Evolutionary conservation across 1,140 invertebrate genomes (phyloP).

Genomic region (Drosophila prosaltans): DNA sequence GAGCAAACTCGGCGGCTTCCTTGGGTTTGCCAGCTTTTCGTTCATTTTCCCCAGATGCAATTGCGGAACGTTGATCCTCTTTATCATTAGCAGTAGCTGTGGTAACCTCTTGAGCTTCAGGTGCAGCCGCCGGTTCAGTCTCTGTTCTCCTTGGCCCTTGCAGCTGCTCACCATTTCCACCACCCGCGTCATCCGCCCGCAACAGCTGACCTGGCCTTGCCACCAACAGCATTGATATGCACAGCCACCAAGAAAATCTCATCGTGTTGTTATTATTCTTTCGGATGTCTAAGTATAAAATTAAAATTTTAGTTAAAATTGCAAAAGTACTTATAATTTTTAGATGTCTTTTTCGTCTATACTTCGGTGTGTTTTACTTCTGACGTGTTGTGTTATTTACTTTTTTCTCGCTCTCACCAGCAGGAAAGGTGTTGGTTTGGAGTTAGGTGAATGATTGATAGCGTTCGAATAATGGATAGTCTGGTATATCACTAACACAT

Average conservation of each 20-base stretch:
- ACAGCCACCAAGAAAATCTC: constrained; percentile 43
- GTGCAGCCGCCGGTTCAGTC: constrained; percentile 1
- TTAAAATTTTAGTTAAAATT: constrained; percentile 3
- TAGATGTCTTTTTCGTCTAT: constrained; percentile 24
- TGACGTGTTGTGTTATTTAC: constrained; percentile 80
- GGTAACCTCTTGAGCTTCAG: constrained; percentile 49
- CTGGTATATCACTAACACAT: constrained; percentile 49
- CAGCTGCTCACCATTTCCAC: constrained; percentile 21
- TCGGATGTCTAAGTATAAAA: not conserved
- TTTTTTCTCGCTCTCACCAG: constrained; percentile 38
- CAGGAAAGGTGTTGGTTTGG: not conserved
- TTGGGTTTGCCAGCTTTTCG: constrained; percentile 62
- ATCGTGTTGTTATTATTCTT: constrained; percentile 35
- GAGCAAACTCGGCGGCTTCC: constrained; percentile 41
- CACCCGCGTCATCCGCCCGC: constrained; percentile 34
- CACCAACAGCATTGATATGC: constrained; percentile 47
- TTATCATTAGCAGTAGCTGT: constrained; percentile 37
- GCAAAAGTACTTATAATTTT: constrained; percentile 41
- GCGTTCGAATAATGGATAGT: constrained; percentile 30
- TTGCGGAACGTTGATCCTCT: constrained; percentile 21
- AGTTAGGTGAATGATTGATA: constrained; percentile 37
- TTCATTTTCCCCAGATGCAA: constrained; percentile 49
- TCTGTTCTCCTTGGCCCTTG: constrained; percentile 50
- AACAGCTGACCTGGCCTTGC: constrained; percentile 38
- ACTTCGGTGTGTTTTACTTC: constrained; percentile 43